Conservation (phyloP, 2,797 vertebrate species). For the Chelmon rostratus region DNA sequence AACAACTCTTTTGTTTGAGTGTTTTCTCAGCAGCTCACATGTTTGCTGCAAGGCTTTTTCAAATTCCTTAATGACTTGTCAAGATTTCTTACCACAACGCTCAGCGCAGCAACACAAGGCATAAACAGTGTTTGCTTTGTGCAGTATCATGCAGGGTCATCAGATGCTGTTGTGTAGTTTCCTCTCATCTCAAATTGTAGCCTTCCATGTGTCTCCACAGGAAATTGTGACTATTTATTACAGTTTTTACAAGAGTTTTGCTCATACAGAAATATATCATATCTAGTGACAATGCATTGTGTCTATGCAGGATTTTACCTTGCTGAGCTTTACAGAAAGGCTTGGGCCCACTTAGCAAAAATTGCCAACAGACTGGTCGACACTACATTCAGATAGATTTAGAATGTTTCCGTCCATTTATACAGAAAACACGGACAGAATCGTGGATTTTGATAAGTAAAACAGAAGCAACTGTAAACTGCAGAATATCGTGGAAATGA, state of each 20-base stretch:
- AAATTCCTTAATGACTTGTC: slow-evolving; percentile 29
- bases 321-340: neutral
- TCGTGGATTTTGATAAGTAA: too few species aligned
- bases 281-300: slow-evolving; percentile 7
- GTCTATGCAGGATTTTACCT: neutral
- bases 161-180: slow-evolving; percentile 2
- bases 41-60: slow-evolving; percentile 44
- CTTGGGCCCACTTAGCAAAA: neutral
- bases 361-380: neutral
- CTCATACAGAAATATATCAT: neutral
- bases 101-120: slow-evolving; percentile 9
- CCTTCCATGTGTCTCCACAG: neutral
- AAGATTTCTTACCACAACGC: slow-evolving; percentile 18
- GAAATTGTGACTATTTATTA: slow-evolving; percentile 6
- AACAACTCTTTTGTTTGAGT: slow-evolving; percentile 64
- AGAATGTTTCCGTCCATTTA: neutral
- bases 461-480: too few species aligned
- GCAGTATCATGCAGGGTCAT: neutral
- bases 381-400: neutral
- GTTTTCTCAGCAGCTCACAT: slow-evolving; percentile 56
- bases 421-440: too few species aligned
- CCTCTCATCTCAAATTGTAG: neutral
- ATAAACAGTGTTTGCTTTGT: neutral
- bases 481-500: neutral
- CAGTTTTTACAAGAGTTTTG: neutral